phyloP scores from a whole-genome alignment of 2,113 vertebrate species.

The Aix galericulata region DNA sequence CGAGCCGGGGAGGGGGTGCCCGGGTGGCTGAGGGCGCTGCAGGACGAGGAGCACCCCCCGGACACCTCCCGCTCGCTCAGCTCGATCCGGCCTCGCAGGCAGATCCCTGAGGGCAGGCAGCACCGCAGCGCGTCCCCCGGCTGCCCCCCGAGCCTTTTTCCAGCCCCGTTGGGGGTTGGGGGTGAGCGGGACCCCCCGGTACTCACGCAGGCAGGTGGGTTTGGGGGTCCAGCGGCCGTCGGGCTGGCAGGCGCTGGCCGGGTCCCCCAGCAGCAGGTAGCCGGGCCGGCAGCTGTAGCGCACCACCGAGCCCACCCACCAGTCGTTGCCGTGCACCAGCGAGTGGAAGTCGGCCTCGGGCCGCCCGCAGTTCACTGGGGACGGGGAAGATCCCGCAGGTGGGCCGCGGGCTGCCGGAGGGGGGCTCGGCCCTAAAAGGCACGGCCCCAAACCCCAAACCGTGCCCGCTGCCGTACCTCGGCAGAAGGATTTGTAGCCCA shows the following conservation, averaged over 20 bases:
- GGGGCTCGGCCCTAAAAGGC: fast-evolving
- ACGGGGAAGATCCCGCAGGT: not conserved
- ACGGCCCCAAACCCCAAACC: not conserved
- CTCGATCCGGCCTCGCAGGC: slow-evolving; percentile 76
- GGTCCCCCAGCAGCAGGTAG: slow-evolving; percentile 81
- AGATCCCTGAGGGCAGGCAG: slow-evolving; percentile 74
- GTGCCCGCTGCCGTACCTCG: slow-evolving; percentile 67
- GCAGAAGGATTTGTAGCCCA: slow-evolving; percentile 85
- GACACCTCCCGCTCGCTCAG: slow-evolving; percentile 78
- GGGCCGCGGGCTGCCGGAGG: not conserved
- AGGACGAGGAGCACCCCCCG: slow-evolving; percentile 79
- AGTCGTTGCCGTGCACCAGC: slow-evolving; percentile 77
- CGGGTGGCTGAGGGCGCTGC: slow-evolving; percentile 67
- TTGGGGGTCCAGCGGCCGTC: slow-evolving; percentile 81
- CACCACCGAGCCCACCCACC: slow-evolving; percentile 87
- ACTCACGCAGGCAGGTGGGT: slow-evolving; percentile 84
- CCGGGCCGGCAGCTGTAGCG: slow-evolving; percentile 81
- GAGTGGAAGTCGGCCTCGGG: slow-evolving; percentile 82
- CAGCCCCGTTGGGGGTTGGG: not conserved
- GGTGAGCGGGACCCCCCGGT: fast-evolving
- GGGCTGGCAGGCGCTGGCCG: slow-evolving; percentile 77
- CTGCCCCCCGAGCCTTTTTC: not conserved
- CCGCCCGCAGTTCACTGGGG: slow-evolving; percentile 83
- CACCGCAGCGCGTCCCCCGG: fast-evolving
- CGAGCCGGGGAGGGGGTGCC: slow-evolving; percentile 59